These are phyloP conservation scores for Craterocephalus amniculus DNA, from an alignment of 2,797 vertebrate genomes.

Conservation along the genomic window DNA sequence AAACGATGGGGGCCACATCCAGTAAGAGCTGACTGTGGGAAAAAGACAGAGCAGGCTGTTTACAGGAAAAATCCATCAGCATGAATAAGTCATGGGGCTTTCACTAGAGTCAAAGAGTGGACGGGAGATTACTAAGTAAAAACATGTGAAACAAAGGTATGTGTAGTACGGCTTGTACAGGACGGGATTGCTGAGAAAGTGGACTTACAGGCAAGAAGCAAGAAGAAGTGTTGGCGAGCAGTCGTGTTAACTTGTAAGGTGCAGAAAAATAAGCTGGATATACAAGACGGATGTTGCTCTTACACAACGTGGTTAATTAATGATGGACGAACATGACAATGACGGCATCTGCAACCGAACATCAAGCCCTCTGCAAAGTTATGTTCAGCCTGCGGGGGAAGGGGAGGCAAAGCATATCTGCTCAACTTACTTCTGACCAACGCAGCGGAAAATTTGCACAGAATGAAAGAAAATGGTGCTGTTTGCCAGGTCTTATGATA, in stretches of 20 bases:
- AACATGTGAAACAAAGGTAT: conserved; percentile 72
- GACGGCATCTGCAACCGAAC: conserved; percentile 17
- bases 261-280: background rate
- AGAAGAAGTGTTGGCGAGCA: conserved; percentile 7
- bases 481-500: background rate
- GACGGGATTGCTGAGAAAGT: conserved; percentile 6
- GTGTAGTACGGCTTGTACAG: conserved; percentile 63
- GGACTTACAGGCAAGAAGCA: background rate
- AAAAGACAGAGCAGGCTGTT: conserved; percentile 48
- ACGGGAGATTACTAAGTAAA: conserved; percentile 68
- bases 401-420: background rate
- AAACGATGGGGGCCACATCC: conserved; percentile 42
- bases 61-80: conserved; percentile 86
- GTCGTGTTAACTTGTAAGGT: background rate
- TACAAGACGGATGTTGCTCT: conserved; percentile 3
- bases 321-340: conserved; percentile 12
- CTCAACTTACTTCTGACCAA: background rate
- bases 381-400: background rate
- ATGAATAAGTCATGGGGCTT: conserved; percentile 84
- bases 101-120: conserved; percentile 67
- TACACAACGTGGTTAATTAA: conserved; percentile 39
- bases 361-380: background rate
- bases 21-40: conserved; percentile 68
- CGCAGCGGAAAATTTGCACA: background rate
- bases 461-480: too few species aligned